Base-by-base conservation (phyloP, 2,888 invertebrate genomes). In the Zele albiditarsus region DNA sequence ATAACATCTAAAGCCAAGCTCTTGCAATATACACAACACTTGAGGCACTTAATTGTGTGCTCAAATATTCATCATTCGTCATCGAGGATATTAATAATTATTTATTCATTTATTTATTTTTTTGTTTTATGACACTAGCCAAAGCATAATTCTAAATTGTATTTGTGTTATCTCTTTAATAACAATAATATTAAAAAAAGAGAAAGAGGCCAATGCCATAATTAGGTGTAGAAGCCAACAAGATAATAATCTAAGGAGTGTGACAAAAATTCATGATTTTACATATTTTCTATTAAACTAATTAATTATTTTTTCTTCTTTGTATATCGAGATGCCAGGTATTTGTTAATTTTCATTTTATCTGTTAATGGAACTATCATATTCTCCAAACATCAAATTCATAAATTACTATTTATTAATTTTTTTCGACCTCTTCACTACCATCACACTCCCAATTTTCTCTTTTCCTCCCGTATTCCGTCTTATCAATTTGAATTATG, bases 1-100 rank as follows among this genome's bases (percentile, higher is more conserved):
- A 82, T 89, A 89, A 89, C 88, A 88, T 85, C 88, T 89, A 89
- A 89, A 89, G 89, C 89, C 89, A 89, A 89, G 88, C 89, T 89
- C 88, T 88, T 89, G 88, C 87, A 89, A 89, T 89, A 87, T 89
- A 89, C 89, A 89, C 65, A 88, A 88, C 89, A 87, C 87, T 89
- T 88, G 89, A 89, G 89, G 89, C 89, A 89, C 89, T 89, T 89
- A 86, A 86, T 87, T 87, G 82, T 86, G 89, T 88, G 88, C 89
- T 89, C 89, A 88, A 89, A 88, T 87, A 88, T 84, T 84, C 84
- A 46, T 73, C 38, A 65, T 49, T 72, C 27, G 65, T 68, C 65
- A 71, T 25, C 42, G 71, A 31, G 28, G 66, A 58, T 38, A 63
- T 71, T 42, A 49, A 38, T 38, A 2, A 62, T 74, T 42, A 63